These are phyloP conservation scores for Dendrocincla tyrannina DNA, from an alignment of 2,797 vertebrate species.

Conservation along the genomic window DNA sequence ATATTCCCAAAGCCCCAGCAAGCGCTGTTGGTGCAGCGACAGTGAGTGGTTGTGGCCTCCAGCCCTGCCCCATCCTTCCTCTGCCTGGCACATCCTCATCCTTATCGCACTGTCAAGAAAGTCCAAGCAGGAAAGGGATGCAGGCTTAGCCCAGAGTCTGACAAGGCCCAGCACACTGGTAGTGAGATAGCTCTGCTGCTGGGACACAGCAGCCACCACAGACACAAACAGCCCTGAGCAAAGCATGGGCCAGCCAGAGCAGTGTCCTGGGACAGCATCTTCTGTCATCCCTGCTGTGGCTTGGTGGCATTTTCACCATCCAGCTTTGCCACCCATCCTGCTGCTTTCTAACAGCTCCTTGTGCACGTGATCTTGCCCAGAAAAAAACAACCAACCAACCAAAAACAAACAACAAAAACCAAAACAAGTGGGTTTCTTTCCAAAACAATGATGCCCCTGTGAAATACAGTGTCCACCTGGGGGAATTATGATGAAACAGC, in stretches of 20 bases:
- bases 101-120: not conserved
- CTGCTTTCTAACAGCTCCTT: not conserved
- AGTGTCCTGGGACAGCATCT: not conserved
- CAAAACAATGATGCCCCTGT: no score
- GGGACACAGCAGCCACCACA: not conserved
- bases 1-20: not conserved
- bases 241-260: not conserved
- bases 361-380: rapidly evolving
- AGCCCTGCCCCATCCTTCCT: not conserved
- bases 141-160: not conserved
- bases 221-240: not conserved
- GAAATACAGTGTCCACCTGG: no score
- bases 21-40: rapidly evolving
- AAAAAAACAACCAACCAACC: not conserved
- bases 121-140: not conserved
- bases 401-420: no score
- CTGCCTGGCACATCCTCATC: not conserved
- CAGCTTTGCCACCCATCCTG: not conserved
- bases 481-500: no score
- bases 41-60: not conserved
- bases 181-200: not conserved
- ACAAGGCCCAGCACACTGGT: not conserved
- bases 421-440: not conserved
- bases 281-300: rapidly evolving
- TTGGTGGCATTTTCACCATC: not conserved